These are phyloP conservation scores for Pelobates fuscus DNA, from an alignment of 2,113 vertebrate species.

Conservation along the genomic window DNA sequence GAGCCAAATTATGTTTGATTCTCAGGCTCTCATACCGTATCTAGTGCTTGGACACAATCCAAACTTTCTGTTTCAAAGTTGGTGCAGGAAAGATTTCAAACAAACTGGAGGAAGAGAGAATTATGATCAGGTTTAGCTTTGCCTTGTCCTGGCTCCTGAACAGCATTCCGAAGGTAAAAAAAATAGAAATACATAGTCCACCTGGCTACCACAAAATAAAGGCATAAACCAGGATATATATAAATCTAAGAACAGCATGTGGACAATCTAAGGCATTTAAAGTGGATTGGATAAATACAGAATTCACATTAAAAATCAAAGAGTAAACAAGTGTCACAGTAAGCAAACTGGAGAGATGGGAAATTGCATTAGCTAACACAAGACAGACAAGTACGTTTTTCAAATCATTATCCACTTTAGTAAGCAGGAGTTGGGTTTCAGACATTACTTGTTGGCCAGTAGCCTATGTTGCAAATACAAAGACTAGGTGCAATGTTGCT, in stretches of 20 bases:
- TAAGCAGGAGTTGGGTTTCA: constrained; percentile 18
- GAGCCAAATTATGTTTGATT: not conserved
- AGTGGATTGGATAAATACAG: too few relatives aligned
- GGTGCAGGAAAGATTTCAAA: not conserved
- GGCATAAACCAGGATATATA: not conserved
- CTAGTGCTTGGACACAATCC: not conserved
- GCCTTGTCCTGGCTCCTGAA: not conserved
- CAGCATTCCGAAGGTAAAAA: not conserved
- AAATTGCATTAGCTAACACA: not conserved
- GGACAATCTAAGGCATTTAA: too few relatives aligned
- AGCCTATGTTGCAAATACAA: constrained; percentile 26
- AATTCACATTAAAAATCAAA: too few relatives aligned
- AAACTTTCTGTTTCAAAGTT: not conserved
- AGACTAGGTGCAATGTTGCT: constrained; percentile 13
- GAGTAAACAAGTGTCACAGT: not conserved
- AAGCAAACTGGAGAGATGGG: not conserved
- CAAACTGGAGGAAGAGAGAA: not conserved
- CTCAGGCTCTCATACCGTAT: constrained; percentile 5
- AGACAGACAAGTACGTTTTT: not conserved
- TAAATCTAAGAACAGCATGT: not conserved
- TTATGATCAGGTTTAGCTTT: not conserved
- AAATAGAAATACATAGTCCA: not conserved
- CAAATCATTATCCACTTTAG: constrained; percentile 25
- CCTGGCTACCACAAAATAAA: too few relatives aligned
- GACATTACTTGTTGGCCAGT: constrained; percentile 29